A percentile compares a stretch with the other conserved stretches of the same genome.
Conservation (phyloP, 92 coral and sea anemone genomes). For the Actinernus sp. region DNA sequence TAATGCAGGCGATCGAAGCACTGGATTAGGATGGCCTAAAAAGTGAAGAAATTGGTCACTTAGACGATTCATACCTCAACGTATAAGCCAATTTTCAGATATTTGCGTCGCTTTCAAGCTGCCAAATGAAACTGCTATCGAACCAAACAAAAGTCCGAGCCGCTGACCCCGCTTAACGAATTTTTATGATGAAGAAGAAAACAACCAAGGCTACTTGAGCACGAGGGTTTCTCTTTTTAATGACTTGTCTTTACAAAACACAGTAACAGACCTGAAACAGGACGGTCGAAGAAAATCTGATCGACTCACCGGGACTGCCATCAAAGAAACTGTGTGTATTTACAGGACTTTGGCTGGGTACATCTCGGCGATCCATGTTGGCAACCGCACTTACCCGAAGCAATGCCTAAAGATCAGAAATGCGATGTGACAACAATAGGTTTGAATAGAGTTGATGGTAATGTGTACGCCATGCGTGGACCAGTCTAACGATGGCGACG, state of each 20-base stretch:
- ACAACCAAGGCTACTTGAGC: conserved; percentile 51
- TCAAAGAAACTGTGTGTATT: conserved; percentile 98
- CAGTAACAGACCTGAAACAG: conserved; percentile 36
- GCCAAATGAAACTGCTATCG: too few relatives aligned
- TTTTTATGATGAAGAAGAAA: conserved; percentile 27
- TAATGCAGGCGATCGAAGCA: conserved; percentile 96
- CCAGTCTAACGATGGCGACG: conserved; percentile 76
- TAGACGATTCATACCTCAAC: too few relatives aligned
- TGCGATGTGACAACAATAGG: conserved; percentile 93
- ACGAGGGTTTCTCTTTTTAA: conserved; percentile 39
- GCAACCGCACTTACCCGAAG: conserved; percentile 49
- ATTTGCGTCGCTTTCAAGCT: too few relatives aligned
- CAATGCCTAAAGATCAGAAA: conserved; percentile 84
- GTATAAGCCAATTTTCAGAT: too few relatives aligned
- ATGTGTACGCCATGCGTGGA: conserved; percentile 89
- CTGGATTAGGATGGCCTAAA: conserved; percentile 90
- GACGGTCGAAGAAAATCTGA: conserved; percentile 28
- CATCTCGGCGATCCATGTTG: conserved; percentile 97
- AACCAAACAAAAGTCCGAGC: too few relatives aligned
- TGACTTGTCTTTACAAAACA: conserved; percentile 59
- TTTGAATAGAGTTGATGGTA: conserved; percentile 69
- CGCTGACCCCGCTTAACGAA: not conserved
- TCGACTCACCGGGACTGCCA: conserved; percentile 89
- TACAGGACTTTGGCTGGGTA: conserved; percentile 98
- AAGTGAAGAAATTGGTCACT: conserved; percentile 26